phyloP scores from a whole-genome alignment of 2,797 vertebrate species.

The Crypturellus tataupa region DNA sequence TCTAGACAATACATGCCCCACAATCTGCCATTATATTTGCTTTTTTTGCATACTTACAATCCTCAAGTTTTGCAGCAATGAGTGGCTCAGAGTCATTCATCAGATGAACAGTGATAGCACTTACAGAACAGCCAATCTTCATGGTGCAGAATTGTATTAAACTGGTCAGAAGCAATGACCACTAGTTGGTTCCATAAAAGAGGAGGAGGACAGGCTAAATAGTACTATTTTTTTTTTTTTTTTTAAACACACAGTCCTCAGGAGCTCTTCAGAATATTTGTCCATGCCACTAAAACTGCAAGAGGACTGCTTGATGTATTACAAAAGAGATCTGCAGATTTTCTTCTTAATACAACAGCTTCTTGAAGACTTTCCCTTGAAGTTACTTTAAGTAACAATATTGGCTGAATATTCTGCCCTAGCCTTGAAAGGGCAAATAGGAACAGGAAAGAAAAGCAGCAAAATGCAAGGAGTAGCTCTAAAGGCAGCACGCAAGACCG shows the following conservation, averaged over 20 bases:
- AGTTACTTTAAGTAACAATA: not conserved
- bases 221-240: not conserved
- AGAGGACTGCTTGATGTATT: not conserved
- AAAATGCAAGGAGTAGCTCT: not conserved
- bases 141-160: not conserved
- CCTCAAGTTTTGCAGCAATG: not conserved
- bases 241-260: too few relatives aligned
- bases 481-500: not conserved
- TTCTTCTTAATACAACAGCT: not conserved
- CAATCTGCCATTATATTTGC: not conserved
- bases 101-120: not conserved
- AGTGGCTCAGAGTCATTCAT: not conserved
- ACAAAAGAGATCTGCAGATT: not conserved
- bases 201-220: not conserved
- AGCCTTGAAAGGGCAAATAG: not conserved
- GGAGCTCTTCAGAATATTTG: not conserved
- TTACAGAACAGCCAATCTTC: not conserved
- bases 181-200: not conserved
- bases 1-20: not conserved
- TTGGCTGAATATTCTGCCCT: not conserved
- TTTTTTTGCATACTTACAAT: not conserved
- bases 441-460: not conserved
- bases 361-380: not conserved
- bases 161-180: not conserved
- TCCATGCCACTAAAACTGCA: not conserved